Conservation (phyloP, 2,888 invertebrate genomes). For the Rhamnusium bicolor region DNA sequence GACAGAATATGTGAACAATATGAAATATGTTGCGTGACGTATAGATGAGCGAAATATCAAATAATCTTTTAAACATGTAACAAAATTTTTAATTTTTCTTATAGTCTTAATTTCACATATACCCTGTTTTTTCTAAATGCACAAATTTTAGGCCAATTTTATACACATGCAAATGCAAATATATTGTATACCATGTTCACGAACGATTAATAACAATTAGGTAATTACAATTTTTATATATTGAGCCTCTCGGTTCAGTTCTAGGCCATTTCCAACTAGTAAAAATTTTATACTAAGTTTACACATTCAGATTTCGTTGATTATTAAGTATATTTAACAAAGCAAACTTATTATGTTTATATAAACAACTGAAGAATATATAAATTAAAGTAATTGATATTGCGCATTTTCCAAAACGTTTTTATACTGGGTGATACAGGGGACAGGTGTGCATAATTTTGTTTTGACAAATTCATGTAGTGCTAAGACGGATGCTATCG, state of each 20-base stretch:
- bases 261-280: slow-evolving; percentile 22
- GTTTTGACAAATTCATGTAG: no score
- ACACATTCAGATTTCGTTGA: background rate
- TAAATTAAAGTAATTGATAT: background rate
- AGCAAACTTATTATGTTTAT: background rate
- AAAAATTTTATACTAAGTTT: background rate
- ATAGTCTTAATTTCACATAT: slow-evolving; percentile 20
- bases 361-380: background rate
- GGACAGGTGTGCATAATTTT: no score
- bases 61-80: background rate
- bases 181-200: slow-evolving; percentile 13
- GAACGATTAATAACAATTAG: slow-evolving; percentile 21
- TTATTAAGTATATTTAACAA: background rate
- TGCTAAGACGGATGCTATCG: no score
- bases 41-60: background rate
- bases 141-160: slow-evolving; percentile 30
- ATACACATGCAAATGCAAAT: background rate
- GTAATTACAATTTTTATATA: slow-evolving; percentile 4
- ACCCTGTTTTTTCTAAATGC: slow-evolving; percentile 20
- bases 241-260: slow-evolving; percentile 32
- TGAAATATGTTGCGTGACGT: background rate
- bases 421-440: no score
- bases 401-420: background rate
- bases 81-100: background rate
- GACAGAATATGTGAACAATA: no score